Conservation (phyloP, 2,113 vertebrate species). For the Lampris incognitus region DNA sequence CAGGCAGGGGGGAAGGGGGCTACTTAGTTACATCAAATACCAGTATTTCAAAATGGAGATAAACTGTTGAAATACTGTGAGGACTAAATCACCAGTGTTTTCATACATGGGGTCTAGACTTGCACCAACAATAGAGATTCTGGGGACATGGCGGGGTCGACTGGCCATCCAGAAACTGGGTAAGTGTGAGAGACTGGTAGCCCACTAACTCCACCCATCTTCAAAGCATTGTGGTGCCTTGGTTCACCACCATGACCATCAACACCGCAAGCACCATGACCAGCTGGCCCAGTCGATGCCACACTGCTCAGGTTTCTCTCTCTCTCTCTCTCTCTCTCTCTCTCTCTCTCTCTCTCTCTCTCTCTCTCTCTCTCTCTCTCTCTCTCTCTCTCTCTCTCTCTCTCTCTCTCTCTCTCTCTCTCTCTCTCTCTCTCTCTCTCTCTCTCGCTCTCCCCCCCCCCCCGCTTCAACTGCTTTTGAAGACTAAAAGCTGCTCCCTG, state of each 20-base stretch:
- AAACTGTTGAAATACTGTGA: not conserved
- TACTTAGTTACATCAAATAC: not conserved
- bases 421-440: constrained; percentile 39
- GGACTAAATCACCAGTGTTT: not conserved
- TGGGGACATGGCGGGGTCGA: not conserved
- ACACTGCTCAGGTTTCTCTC: constrained; percentile 57
- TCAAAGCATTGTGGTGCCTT: constrained; percentile 13
- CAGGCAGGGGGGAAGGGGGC: not conserved
- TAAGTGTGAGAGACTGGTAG: not conserved
- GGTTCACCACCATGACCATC: constrained; percentile 6
- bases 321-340: not conserved
- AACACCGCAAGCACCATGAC: constrained; percentile 5
- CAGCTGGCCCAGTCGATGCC: constrained; percentile 27
- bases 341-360: not conserved
- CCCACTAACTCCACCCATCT: constrained; percentile 14
- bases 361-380: not conserved
- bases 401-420: constrained; percentile 22
- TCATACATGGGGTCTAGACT: constrained; percentile 4
- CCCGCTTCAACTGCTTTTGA: constrained; percentile 66
- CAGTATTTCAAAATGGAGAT: not conserved
- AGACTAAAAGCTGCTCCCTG: constrained; percentile 55
- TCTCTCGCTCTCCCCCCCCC: constrained; percentile 29
- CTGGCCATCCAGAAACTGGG: not conserved
- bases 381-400: not conserved
- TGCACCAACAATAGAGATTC: constrained; percentile 18